These are phyloP conservation scores for Halictus ligatus DNA, from an alignment of 2,888 invertebrate species.

Conservation along the genomic window DNA sequence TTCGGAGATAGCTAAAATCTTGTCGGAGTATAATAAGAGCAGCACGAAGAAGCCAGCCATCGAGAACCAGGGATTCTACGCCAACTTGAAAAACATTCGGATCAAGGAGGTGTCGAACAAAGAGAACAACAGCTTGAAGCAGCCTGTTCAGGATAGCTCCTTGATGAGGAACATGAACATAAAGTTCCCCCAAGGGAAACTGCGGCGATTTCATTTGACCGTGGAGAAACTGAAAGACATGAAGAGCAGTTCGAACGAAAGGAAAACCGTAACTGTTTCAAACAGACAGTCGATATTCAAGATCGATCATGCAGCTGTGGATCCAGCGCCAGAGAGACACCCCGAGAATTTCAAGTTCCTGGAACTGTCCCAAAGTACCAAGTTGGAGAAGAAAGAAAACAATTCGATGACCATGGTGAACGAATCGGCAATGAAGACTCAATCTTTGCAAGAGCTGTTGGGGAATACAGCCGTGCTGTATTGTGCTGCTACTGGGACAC, in stretches of 20 bases:
- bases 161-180: conserved; percentile 31
- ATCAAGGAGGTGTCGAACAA: conserved; percentile 16
- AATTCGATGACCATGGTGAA: not conserved
- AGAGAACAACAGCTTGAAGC: conserved; percentile 14
- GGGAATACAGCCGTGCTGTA: conserved; percentile 80
- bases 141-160: not conserved
- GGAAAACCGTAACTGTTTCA: not conserved
- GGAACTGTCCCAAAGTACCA: conserved; percentile 23
- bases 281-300: conserved; percentile 27
- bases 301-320: conserved; percentile 1
- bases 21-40: conserved; percentile 75
- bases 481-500: conserved; percentile 79
- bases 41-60: conserved; percentile 33
- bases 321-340: not conserved
- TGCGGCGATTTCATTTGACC: conserved; percentile 61
- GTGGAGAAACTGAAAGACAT: conserved; percentile 56
- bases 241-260: not conserved
- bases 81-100: conserved; percentile 17
- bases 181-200: conserved; percentile 59
- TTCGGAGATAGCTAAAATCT: conserved; percentile 74
- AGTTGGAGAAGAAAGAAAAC: conserved; percentile 23
- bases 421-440: not conserved
- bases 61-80: conserved; percentile 13
- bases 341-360: conserved; percentile 1
- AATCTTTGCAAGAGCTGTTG: conserved; percentile 75